Evolutionary conservation across 1,140 invertebrate species (phyloP).

Genomic region (Sycophaga agraensis): DNA sequence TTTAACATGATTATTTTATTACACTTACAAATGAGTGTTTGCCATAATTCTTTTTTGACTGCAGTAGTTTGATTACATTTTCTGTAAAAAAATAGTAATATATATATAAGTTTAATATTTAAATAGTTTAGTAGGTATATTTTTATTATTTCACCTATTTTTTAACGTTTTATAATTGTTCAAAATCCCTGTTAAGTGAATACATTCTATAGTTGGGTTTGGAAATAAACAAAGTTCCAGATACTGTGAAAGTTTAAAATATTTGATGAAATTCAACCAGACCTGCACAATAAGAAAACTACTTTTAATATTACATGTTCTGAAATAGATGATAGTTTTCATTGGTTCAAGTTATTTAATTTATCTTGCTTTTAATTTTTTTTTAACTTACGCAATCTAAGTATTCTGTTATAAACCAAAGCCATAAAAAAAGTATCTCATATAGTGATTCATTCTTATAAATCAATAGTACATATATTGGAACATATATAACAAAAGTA

Average conservation of each 20-base stretch:
- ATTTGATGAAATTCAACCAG: conserved; percentile 4
- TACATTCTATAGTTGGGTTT: conserved; percentile 5
- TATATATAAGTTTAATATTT: too few species aligned
- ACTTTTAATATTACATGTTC: too few species aligned
- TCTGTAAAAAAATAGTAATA: conserved; percentile 1
- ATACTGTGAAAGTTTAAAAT: neutral
- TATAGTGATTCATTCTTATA: conserved; percentile 13
- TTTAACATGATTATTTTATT: neutral
- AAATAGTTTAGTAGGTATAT: too few species aligned
- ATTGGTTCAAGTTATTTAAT: too few species aligned
- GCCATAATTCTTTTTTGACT: conserved; percentile 22
- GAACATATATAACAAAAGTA: conserved; percentile 8
- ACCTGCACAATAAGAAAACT: conserved; percentile 5
- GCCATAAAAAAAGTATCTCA: conserved; percentile 8
- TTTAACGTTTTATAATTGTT: neutral
- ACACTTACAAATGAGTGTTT: conserved; percentile 19
- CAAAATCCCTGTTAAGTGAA: conserved; percentile 19
- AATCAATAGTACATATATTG: conserved; percentile 4
- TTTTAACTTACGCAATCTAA: conserved; percentile 14
- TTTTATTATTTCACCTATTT: conserved; percentile 6
- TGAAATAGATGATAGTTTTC: too few species aligned
- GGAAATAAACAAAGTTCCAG: conserved; percentile 6
- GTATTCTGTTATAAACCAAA: conserved; percentile 11
- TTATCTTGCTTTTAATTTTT: too few species aligned
- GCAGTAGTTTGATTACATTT: neutral